Percentiles rank a stretch among this genome's conserved stretches.
Evolutionary conservation across 35 echinoderm and acorn worm species (phyloP).

Genomic region (Heliocidaris tuberculata): DNA sequence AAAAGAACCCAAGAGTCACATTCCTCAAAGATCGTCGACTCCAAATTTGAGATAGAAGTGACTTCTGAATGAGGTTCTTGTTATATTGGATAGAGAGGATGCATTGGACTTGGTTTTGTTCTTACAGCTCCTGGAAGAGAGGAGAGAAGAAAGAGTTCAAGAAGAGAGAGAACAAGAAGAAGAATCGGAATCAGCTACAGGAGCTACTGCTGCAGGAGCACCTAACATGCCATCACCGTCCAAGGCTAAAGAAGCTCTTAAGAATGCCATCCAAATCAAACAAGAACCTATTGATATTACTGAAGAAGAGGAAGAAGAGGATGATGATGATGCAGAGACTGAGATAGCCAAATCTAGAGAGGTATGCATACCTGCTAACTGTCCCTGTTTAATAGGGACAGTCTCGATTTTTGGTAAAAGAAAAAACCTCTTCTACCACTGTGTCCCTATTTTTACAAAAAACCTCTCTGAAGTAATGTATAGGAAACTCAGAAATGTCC

Average conservation of each 20-base stretch:
- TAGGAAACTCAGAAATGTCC: no score
- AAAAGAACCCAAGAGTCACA: no score
- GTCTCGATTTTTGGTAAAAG: no score
- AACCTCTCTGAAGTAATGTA: no score
- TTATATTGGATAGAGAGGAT: background rate
- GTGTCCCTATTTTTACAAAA: no score
- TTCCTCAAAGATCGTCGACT: no score
- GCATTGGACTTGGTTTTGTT: background rate
- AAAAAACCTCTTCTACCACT: no score
- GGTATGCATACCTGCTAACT: no score
- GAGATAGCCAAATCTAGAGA: constrained; percentile 28
- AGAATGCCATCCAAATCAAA: constrained; percentile 80
- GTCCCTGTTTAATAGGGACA: no score
- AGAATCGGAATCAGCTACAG: constrained; percentile 32
- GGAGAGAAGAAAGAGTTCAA: constrained; percentile 34
- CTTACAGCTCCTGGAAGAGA: constrained; percentile 22
- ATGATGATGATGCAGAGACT: constrained; percentile 26
- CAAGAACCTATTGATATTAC: constrained; percentile 87
- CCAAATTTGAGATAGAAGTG: no score
- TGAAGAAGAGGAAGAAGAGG: constrained; percentile 88
- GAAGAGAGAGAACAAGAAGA: constrained; percentile 26
- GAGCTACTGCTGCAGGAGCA: constrained; percentile 56
- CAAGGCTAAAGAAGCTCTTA: constrained; percentile 62
- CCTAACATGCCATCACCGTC: constrained; percentile 61
- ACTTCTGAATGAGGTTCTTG: no score